Evolutionary conservation across 92 coral and sea anemone species (phyloP).

Genomic region (Epizoanthus rinbou): DNA sequence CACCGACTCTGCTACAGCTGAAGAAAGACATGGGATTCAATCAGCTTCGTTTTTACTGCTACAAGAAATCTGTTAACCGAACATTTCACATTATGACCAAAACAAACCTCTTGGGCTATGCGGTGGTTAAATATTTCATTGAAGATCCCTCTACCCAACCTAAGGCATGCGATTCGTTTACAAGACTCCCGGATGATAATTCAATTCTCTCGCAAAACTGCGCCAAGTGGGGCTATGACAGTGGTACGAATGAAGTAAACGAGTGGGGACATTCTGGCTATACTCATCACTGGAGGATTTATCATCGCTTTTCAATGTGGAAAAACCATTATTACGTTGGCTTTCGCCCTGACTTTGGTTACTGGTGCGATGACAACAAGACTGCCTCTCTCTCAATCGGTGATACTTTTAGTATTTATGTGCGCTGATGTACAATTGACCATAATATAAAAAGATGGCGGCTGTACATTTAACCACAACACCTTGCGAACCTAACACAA

Average conservation of each 20-base stretch:
- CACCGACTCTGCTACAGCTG: constrained; percentile 49
- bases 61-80: constrained; percentile 67
- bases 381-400: constrained; percentile 15
- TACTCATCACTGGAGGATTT: constrained; percentile 48
- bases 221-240: constrained; percentile 72
- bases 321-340: neutral
- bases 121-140: constrained; percentile 65
- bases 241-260: constrained; percentile 35
- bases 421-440: neutral
- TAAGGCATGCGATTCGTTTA: constrained; percentile 76
- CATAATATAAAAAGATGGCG: too few relatives aligned
- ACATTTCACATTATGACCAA: constrained; percentile 80
- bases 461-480: too few relatives aligned
- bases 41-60: constrained; percentile 80
- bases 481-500: too few relatives aligned
- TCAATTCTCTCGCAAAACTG: constrained; percentile 72
- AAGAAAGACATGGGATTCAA: constrained; percentile 62
- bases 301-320: constrained; percentile 33
- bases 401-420: constrained; percentile 25
- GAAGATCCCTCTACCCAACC: constrained; percentile 54
- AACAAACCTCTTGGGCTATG: constrained; percentile 44
- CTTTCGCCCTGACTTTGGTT: neutral
- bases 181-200: constrained; percentile 68
- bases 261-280: constrained; percentile 70
- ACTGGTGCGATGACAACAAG: constrained; percentile 29